phyloP scores from a whole-genome alignment of 1,140 invertebrate species.

The Drosophila simulans region DNA sequence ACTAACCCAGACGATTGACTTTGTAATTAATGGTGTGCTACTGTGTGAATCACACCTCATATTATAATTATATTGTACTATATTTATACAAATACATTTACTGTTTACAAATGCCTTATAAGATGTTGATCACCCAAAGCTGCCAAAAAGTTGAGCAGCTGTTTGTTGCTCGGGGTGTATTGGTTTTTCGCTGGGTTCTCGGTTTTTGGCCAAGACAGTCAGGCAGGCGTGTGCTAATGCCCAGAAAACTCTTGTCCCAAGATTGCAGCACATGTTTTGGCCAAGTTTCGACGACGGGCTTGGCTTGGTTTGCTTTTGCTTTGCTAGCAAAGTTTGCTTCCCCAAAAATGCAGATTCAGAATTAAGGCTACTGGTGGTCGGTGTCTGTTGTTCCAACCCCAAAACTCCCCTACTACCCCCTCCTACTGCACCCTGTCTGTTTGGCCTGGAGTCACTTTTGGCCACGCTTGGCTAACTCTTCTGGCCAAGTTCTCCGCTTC shows the following conservation, averaged over 20 bases:
- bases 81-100: slow-evolving; percentile 45
- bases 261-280: slow-evolving; percentile 76
- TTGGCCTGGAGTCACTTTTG: slow-evolving; percentile 71
- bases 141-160: slow-evolving; percentile 26
- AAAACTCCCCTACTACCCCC: not conserved
- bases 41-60: not conserved
- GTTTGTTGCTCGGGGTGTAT: slow-evolving; percentile 7
- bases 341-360: slow-evolving; percentile 20
- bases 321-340: slow-evolving; percentile 38
- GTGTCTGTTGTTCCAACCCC: slow-evolving; percentile 25
- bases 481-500: slow-evolving; percentile 16
- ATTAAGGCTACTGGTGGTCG: slow-evolving; percentile 58
- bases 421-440: not conserved
- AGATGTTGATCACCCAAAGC: slow-evolving; percentile 12
- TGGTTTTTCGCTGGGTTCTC: slow-evolving; percentile 21
- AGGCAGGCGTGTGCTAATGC: slow-evolving; percentile 78
- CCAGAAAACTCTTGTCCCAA: slow-evolving; percentile 60
- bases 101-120: slow-evolving; percentile 10
- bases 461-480: slow-evolving; percentile 69
- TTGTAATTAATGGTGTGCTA: slow-evolving; percentile 2
- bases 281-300: slow-evolving; percentile 53
- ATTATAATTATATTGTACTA: slow-evolving; percentile 21
- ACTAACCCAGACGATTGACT: slow-evolving; percentile 17
- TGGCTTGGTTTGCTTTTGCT: slow-evolving; percentile 11
- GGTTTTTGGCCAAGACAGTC: slow-evolving; percentile 51